phyloP scores from a whole-genome alignment of 2,113 vertebrate species.

The Clarias batrachus region DNA sequence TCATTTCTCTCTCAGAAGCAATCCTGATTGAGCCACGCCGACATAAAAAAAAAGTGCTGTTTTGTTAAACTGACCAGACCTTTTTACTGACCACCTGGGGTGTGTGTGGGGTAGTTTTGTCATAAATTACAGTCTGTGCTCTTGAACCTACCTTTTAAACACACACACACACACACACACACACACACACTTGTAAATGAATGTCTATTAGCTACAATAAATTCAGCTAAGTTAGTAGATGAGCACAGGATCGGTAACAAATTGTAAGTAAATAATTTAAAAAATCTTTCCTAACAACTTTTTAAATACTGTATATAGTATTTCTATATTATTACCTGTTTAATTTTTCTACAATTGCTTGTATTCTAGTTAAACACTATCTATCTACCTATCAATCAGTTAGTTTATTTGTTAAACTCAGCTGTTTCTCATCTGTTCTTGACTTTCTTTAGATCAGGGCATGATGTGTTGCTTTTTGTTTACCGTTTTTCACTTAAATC shows the following conservation, averaged over 20 bases:
- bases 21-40: slow-evolving; percentile 42
- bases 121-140: neutral
- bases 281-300: neutral
- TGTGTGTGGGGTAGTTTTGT: neutral
- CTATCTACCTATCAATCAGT: too few relatives aligned
- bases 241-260: neutral
- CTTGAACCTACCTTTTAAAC: too few relatives aligned
- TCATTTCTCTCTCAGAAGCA: slow-evolving; percentile 35
- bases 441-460: too few relatives aligned
- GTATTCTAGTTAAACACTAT: too few relatives aligned
- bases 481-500: too few relatives aligned
- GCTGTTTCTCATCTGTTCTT: too few relatives aligned
- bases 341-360: too few relatives aligned
- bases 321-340: neutral
- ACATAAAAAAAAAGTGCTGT: neutral
- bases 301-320: neutral
- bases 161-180: too few relatives aligned
- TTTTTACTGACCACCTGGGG: slow-evolving; percentile 23
- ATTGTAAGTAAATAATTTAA: neutral
- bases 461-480: too few relatives aligned
- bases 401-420: too few relatives aligned
- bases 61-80: slow-evolving; percentile 1
- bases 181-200: too few relatives aligned
- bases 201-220: too few relatives aligned
- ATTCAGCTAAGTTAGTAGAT: neutral